These are phyloP conservation scores for Athalia circularis DNA, from an alignment of 2,888 invertebrate species.

Conservation along the genomic window DNA sequence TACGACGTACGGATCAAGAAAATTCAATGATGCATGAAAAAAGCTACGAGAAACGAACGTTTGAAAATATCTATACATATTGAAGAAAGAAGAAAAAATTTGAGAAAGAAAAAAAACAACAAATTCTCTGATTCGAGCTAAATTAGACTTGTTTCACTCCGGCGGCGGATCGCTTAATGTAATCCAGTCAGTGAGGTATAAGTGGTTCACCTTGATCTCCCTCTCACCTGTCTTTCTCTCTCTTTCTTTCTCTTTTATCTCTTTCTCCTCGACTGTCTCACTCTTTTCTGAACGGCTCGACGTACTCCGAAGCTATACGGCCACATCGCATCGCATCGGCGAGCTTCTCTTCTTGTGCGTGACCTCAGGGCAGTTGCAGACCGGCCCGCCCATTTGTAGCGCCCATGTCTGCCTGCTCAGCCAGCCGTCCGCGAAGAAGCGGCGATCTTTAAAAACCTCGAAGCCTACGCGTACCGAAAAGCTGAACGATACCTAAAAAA, in stretches of 20 bases:
- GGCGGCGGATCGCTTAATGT: conserved; percentile 70
- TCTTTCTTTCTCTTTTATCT: conserved; percentile 44
- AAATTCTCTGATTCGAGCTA: conserved; percentile 31
- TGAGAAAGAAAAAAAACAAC: not conserved
- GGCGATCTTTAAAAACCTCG: conserved; percentile 46
- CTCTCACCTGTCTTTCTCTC: conserved; percentile 51
- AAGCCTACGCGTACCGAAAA: conserved; percentile 28
- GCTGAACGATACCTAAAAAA: too few relatives aligned
- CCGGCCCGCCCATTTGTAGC: conserved; percentile 72
- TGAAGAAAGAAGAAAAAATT: not conserved
- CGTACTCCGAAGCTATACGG: too few relatives aligned
- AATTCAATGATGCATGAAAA: too few relatives aligned
- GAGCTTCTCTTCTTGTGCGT: conserved; percentile 58
- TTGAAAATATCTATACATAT: not conserved
- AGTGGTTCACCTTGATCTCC: conserved; percentile 72
- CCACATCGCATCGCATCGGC: conserved; percentile 48
- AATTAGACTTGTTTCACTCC: conserved; percentile 48
- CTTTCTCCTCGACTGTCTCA: conserved; percentile 51
- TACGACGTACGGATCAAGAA: too few relatives aligned
- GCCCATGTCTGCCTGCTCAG: conserved; percentile 66
- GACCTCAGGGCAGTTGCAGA: conserved; percentile 68
- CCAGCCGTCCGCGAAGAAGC: conserved; percentile 66
- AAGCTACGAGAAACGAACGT: not conserved
- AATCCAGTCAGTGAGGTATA: conserved; percentile 71
- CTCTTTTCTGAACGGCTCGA: too few relatives aligned